Conservation (phyloP, 2,113 vertebrate species). For the Sinocyclocheilus grahami region DNA sequence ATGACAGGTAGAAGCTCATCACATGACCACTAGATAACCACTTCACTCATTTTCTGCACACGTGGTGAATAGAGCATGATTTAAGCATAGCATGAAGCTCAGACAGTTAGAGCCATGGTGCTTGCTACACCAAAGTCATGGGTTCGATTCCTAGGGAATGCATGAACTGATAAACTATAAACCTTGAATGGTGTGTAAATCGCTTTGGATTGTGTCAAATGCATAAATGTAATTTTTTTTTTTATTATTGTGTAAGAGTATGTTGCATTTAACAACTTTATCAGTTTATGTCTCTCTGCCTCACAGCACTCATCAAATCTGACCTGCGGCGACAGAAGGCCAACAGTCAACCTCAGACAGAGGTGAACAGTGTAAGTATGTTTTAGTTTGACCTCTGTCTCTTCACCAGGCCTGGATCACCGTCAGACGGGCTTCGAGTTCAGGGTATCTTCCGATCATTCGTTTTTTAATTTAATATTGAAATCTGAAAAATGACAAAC, state of each 20-base stretch:
- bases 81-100: neutral
- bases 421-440: too few relatives aligned
- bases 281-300: neutral
- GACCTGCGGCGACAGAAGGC: constrained; percentile 89
- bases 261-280: neutral
- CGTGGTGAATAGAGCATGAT: neutral
- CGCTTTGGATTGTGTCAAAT: neutral
- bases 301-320: constrained; percentile 85
- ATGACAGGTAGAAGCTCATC: constrained; percentile 81
- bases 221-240: neutral
- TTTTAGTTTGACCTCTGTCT: constrained; percentile 11
- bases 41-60: neutral
- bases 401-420: too few relatives aligned
- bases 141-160: neutral
- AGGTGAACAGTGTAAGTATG: constrained; percentile 78
- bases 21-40: neutral
- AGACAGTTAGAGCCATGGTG: neutral
- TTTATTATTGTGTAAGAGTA: too few relatives aligned
- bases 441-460: too few relatives aligned
- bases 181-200: neutral
- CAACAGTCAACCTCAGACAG: constrained; percentile 69
- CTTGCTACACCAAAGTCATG: neutral
- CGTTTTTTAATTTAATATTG: too few relatives aligned
- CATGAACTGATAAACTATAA: neutral
- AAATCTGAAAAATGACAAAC: too few relatives aligned